These are phyloP conservation scores for Setophaga kirtlandii DNA, from an alignment of 2,113 vertebrate genomes.

Conservation along the genomic window DNA sequence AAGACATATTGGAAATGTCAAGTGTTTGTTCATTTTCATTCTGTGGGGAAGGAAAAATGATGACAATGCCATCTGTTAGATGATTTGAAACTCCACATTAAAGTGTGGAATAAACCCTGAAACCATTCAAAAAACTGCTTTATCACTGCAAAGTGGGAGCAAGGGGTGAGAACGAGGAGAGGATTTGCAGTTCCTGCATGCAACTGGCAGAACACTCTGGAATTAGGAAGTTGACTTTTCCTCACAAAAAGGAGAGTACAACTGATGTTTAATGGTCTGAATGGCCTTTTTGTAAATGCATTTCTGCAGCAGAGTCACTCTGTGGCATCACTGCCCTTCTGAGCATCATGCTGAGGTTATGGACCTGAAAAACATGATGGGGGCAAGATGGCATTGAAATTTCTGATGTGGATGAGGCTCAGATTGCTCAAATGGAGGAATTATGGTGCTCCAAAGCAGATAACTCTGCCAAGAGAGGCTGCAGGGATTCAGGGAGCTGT, in stretches of 20 bases:
- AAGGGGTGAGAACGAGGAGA: neutral
- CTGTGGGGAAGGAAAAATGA: slow-evolving; percentile 35
- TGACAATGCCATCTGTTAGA: slow-evolving; percentile 59
- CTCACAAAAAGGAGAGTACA: neutral
- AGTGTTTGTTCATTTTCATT: slow-evolving; percentile 55
- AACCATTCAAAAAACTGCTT: slow-evolving; percentile 23
- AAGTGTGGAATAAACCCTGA: slow-evolving; percentile 10
- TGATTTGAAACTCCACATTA: slow-evolving; percentile 34
- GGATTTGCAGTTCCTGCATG: neutral
- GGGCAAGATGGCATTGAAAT: neutral
- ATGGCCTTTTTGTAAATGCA: neutral
- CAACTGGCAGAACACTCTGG: neutral
- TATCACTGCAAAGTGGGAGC: neutral
- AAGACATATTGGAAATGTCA: slow-evolving; percentile 61
- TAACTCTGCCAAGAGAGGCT: neutral
- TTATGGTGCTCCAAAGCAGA: neutral
- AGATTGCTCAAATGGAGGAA: neutral
- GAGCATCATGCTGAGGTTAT: neutral
- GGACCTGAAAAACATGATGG: neutral
- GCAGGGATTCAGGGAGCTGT: neutral
- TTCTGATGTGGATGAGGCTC: neutral
- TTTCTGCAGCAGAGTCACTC: neutral
- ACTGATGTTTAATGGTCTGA: neutral
- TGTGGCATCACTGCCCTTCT: neutral
- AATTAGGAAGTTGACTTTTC: neutral